Evolutionary conservation across 64 coral and sea anemone species (phyloP), one percentile per base, ranked within the genome.

Genomic region (Montipora efflorescens): DNA sequence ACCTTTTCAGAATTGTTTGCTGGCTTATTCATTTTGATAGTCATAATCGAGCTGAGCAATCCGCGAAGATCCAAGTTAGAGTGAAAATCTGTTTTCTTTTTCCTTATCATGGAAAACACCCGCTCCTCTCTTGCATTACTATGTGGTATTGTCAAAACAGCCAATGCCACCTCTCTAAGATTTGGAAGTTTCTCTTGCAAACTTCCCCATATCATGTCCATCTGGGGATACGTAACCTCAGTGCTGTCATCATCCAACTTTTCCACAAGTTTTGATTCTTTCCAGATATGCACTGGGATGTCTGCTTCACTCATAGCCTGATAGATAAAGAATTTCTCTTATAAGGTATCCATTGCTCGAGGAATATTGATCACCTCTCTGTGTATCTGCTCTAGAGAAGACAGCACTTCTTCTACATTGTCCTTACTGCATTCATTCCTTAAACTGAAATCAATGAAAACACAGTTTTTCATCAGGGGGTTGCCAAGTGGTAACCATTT

Each of bases 401-500:
- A 36, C 28, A 36, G 28, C 28, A 36, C 28, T 36, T 36, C 28
- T 28, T 28, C 28, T 36, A 36, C 28, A 36, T 36, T 36, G 28
- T 36, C 28, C 28, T 36, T 36, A 36, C 28, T 36, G 28, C 28
- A 36, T 36, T 36, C 28, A 36, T 36, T 36, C 28, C 28, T 36
- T 36, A 36, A 36, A 36, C 28, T 36, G 28, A 36, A 36, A 36
- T 36, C 28, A 73, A 91, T 82, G 36, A 93, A 88, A 93, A 93
- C 92, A 93, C 83, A 93, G 84, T 88, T 88, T 71, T 93, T 93
- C 19, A 93, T 22, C 92, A 93, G 76, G 46, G 83, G 82, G 92
- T 93, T 79, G 45, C 80, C 92, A 49, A 93, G 92, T 80, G 84
- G 92, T 73, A 93, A 79, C 84, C 84, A 93, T 71, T 93, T 93